phyloP scores from a whole-genome alignment of 2,888 invertebrate genomes.

The Agonopterix heracliana region DNA sequence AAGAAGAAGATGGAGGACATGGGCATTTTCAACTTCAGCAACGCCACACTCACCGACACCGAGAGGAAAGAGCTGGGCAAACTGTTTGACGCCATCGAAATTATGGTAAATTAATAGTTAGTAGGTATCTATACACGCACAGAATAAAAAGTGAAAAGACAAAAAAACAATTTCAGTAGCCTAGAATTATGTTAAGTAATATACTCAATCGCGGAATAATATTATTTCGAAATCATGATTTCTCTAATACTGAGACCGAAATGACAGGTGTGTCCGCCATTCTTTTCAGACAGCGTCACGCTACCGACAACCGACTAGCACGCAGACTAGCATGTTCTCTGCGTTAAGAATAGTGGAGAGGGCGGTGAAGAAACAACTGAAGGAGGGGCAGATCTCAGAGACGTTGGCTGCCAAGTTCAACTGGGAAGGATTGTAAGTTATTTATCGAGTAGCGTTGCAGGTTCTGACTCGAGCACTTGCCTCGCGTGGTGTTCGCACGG shows the following conservation, averaged over 20 bases:
- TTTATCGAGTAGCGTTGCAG: no score
- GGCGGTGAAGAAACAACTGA: conserved; percentile 57
- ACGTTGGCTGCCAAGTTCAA: conserved; percentile 51
- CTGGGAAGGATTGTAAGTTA: conserved; percentile 57
- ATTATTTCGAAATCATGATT: no score
- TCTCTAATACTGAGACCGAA: no score
- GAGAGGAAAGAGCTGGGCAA: conserved; percentile 54
- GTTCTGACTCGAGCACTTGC: no score
- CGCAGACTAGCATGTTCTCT: conserved; percentile 46
- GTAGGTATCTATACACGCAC: conserved; percentile 9
- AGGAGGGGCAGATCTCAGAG: conserved; percentile 57
- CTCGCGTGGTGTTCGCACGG: no score
- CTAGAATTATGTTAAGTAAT: no score
- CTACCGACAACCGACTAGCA: conserved; percentile 50
- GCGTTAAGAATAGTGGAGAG: conserved; percentile 51
- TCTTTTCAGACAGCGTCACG: conserved; percentile 46
- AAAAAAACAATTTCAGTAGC: no score
- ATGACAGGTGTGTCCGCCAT: no score
- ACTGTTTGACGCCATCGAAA: conserved; percentile 53
- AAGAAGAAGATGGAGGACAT: conserved; percentile 46
- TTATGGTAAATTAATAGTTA: conserved; percentile 38
- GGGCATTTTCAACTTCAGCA: conserved; percentile 43
- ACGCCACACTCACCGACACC: conserved; percentile 27
- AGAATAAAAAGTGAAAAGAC: no score
- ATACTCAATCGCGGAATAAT: no score